phyloP scores from a whole-genome alignment of 2,113 vertebrate species.

The Macroglossus sobrinus region DNA sequence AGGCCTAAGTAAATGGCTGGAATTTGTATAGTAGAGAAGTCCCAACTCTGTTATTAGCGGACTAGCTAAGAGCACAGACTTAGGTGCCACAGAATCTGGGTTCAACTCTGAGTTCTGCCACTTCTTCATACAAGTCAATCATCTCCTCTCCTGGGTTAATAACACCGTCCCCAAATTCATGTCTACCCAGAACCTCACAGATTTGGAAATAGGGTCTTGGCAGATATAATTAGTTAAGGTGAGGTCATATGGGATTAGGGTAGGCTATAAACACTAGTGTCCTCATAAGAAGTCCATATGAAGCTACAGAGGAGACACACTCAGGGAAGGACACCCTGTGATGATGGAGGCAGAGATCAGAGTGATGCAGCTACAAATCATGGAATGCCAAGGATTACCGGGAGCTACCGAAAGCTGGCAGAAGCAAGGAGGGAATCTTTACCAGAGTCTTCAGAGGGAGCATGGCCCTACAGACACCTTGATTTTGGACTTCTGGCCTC shows the following conservation, averaged over 20 bases:
- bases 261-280: background rate
- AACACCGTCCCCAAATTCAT: background rate
- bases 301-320: background rate
- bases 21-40: accelerated
- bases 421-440: background rate
- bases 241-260: background rate
- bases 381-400: accelerated
- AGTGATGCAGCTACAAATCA: background rate
- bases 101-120: background rate
- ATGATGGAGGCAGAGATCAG: accelerated
- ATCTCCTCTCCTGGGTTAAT: background rate
- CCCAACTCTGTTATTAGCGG: accelerated
- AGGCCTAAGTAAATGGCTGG: accelerated
- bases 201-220: background rate
- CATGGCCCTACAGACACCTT: background rate
- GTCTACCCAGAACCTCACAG: background rate
- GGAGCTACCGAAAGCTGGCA: background rate
- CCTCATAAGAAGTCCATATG: background rate
- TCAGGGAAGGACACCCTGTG: accelerated
- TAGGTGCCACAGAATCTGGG: background rate
- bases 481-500: background rate
- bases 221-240: background rate
- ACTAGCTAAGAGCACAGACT: background rate
- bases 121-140: background rate
- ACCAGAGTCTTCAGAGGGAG: background rate